A percentile compares a stretch with the other conserved stretches of the same genome.
These are phyloP conservation scores for Microtus pennsylvanicus DNA, from an alignment of 2,113 vertebrate species.

Conservation along the genomic window DNA sequence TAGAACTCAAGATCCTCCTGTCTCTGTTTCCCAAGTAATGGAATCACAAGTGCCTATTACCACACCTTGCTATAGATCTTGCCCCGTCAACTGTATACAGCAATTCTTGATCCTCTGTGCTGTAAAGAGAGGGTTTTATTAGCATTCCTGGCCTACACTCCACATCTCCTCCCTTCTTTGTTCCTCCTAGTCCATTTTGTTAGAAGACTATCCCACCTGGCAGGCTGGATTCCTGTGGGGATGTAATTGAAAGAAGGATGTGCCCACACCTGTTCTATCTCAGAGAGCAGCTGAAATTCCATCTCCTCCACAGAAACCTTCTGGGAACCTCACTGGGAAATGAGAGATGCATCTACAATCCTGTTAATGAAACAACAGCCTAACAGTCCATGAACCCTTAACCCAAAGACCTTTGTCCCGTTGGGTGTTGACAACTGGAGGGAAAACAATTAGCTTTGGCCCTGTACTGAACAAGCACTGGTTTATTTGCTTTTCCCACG, in stretches of 20 bases:
- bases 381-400: constrained; percentile 32
- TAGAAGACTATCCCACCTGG: constrained; percentile 9
- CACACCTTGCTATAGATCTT: neutral
- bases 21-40: neutral
- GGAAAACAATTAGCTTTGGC: constrained; percentile 32
- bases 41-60: neutral
- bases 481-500: constrained; percentile 72
- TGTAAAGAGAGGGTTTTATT: constrained; percentile 9
- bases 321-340: constrained; percentile 15
- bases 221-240: constrained; percentile 35
- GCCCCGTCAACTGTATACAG: neutral
- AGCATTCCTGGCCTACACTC: constrained; percentile 5
- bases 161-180: neutral
- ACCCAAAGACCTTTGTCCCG: constrained; percentile 61
- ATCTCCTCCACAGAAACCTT: constrained; percentile 50
- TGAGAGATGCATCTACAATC: constrained; percentile 19
- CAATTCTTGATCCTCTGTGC: neutral
- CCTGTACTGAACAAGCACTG: neutral
- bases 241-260: constrained; percentile 35
- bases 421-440: neutral
- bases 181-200: constrained; percentile 25
- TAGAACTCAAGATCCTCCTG: neutral
- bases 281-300: constrained; percentile 60
- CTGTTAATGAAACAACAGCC: constrained; percentile 35
- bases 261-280: constrained; percentile 26